These are phyloP conservation scores for Morbakka virulenta DNA, from an alignment of 30 jellyfish, hydroid and myxozoan species.

Conservation along the genomic window DNA sequence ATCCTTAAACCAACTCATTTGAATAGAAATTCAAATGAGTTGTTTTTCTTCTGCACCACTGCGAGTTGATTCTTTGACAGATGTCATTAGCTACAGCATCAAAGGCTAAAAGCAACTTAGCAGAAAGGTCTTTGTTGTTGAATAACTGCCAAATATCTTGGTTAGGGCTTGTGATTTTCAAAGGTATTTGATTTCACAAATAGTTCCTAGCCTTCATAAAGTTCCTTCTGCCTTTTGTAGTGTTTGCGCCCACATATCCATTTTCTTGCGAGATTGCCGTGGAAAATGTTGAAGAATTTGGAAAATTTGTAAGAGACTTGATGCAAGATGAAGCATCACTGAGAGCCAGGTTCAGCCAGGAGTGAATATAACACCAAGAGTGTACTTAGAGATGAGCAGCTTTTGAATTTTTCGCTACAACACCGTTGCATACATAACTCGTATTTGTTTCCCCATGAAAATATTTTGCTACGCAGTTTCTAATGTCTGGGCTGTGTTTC, in stretches of 20 bases:
- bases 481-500: constrained; percentile 5
- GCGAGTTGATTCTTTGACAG: constrained; percentile 5
- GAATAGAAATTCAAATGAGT: too few relatives aligned
- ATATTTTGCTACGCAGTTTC: constrained; percentile 23
- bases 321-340: too few relatives aligned
- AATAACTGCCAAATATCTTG: constrained; percentile 36
- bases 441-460: constrained; percentile 24
- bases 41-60: constrained; percentile 7
- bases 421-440: constrained; percentile 13
- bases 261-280: constrained; percentile 30
- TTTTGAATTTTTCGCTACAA: constrained; percentile 3
- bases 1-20: too few relatives aligned
- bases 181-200: constrained; percentile 28
- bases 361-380: constrained; percentile 35
- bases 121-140: constrained; percentile 11
- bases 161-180: constrained; percentile 18
- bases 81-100: constrained; percentile 9
- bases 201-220: constrained; percentile 17
- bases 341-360: constrained; percentile 2
- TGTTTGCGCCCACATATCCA: constrained; percentile 31
- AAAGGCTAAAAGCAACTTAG: constrained; percentile 1
- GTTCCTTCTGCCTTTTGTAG: constrained; percentile 8
- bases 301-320: constrained; percentile 7
- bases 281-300: constrained; percentile 6
- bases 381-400: constrained; percentile 32